phyloP scores from a whole-genome alignment of 2,797 vertebrate species.

The Microhierax caerulescens region DNA sequence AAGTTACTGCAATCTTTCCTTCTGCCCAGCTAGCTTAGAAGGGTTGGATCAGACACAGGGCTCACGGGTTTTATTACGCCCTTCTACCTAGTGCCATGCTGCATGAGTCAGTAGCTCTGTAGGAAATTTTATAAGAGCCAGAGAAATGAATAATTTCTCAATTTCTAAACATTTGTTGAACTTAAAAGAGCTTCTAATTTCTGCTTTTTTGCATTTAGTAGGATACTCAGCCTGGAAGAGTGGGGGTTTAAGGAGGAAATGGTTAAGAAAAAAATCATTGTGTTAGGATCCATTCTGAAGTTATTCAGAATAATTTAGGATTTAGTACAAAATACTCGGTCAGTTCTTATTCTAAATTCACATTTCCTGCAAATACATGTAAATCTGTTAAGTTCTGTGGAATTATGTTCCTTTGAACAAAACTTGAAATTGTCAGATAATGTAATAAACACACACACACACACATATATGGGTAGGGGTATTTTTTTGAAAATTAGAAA shows the following conservation, averaged over 20 bases:
- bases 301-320: background rate
- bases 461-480: rapidly evolving
- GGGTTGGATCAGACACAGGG: background rate
- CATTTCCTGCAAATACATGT: background rate
- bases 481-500: background rate
- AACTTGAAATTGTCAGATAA: background rate
- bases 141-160: background rate
- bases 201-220: background rate
- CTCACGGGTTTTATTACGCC: background rate
- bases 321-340: background rate
- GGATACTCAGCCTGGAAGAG: background rate
- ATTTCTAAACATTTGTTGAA: conserved; percentile 4
- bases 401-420: background rate
- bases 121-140: background rate
- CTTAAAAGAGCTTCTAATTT: conserved; percentile 1
- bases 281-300: background rate
- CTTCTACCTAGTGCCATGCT: background rate
- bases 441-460: background rate
- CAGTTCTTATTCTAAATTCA: background rate
- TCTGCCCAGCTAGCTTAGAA: background rate
- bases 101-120: background rate
- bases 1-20: background rate
- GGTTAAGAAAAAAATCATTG: background rate
- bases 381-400: background rate
- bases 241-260: background rate